Evolutionary conservation across 1,140 invertebrate genomes (phyloP).

Genomic region (Bombus haemorrhoidalis): DNA sequence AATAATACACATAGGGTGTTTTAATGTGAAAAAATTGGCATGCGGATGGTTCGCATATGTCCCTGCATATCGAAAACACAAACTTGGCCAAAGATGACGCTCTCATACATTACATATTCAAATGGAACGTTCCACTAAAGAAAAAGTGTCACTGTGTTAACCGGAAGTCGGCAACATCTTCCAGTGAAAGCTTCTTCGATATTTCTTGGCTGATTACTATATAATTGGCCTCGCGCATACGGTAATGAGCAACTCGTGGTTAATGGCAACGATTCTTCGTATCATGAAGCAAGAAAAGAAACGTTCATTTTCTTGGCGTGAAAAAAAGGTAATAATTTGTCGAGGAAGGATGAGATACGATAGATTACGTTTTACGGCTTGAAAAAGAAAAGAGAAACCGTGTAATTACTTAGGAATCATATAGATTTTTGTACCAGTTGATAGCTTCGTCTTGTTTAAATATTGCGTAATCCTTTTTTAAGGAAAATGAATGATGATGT

Average conservation of each 20-base stretch:
- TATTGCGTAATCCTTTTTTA: background rate
- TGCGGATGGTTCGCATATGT: background rate
- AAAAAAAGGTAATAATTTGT: slow-evolving; percentile 1
- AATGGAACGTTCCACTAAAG: slow-evolving; percentile 33
- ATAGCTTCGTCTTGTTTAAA: background rate
- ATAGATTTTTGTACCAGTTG: background rate
- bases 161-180: slow-evolving; percentile 49
- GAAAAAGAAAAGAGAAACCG: background rate
- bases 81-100: background rate
- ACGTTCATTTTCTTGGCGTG: background rate
- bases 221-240: slow-evolving; percentile 50
- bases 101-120: slow-evolving; percentile 43
- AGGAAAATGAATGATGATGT: background rate
- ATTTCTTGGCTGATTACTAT: slow-evolving; percentile 41
- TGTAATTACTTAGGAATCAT: background rate
- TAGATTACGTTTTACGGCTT: background rate
- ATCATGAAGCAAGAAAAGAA: background rate
- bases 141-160: slow-evolving; percentile 55
- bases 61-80: slow-evolving; percentile 36
- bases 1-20: background rate
- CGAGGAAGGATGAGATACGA: background rate
- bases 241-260: slow-evolving; percentile 34
- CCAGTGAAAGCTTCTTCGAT: slow-evolving; percentile 52
- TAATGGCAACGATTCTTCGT: background rate
- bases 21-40: background rate